Percentiles rank a stretch among this genome's conserved stretches.
Evolutionary conservation across 2,797 vertebrate species (phyloP).

Genomic region (Rhynchonycteris naso): DNA sequence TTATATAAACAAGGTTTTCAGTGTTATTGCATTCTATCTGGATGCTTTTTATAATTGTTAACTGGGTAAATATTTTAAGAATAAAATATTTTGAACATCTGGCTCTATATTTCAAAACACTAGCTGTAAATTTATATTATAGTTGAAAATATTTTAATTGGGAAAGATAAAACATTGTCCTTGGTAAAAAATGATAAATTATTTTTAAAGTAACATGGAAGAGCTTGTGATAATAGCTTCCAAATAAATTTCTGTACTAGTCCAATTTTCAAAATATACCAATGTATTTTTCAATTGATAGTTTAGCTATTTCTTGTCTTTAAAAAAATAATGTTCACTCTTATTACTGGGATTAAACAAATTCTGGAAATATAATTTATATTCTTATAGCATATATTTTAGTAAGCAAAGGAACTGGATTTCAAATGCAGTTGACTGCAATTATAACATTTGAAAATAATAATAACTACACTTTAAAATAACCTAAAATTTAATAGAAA

Average conservation of each 20-base stretch:
- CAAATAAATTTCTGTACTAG: background rate
- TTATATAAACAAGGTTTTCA: slow-evolving; percentile 59
- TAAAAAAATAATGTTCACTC: background rate
- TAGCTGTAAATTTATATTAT: slow-evolving; percentile 27
- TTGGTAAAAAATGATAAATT: background rate
- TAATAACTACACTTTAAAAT: background rate
- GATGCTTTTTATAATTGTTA: slow-evolving; percentile 58
- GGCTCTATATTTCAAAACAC: slow-evolving; percentile 51
- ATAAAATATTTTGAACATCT: slow-evolving; percentile 49
- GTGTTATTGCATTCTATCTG: slow-evolving; percentile 40
- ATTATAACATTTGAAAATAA: background rate
- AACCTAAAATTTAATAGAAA: background rate
- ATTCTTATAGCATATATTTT: background rate
- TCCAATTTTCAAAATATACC: slow-evolving; percentile 15
- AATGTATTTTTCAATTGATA: slow-evolving; percentile 15
- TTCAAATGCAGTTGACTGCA: background rate
- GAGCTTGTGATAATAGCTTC: background rate
- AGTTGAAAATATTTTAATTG: slow-evolving; percentile 56
- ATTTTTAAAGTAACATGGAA: background rate
- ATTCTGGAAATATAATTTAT: slow-evolving; percentile 11
- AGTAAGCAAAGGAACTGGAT: background rate
- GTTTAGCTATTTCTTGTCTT: background rate
- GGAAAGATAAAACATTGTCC: slow-evolving; percentile 26
- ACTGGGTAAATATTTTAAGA: slow-evolving; percentile 66
- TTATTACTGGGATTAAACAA: background rate